Base-by-base conservation (phyloP, 2,113 vertebrate species). In the Scomber japonicus region DNA sequence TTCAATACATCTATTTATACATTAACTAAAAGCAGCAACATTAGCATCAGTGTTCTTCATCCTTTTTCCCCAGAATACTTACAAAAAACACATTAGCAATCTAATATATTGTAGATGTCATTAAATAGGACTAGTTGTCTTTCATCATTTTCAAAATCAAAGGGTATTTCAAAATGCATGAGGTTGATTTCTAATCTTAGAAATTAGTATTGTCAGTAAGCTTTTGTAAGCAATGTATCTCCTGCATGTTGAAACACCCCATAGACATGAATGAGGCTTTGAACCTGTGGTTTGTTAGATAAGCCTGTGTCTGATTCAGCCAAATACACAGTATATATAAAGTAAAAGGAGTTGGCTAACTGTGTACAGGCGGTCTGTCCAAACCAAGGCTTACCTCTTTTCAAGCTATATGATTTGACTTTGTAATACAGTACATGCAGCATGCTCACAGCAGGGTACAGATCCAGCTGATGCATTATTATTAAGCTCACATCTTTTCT, bases 241-340 rank as follows among this genome's bases (percentile, higher is more conserved):
- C 48, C 54, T 50, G 86, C 83, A 86, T 87, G 77, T 86, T 91
- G 89, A 90, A 91, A 91, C 75, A 71, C 81, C 78, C 65, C 24
- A 1, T 19, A 35, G 49, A 40, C 56, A 80, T 54, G 62, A 35
- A 75, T 27, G 51, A 90, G 83, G 77, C 40, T 19, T 54, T 57
- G 67, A 82, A 72, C 72, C 87, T 83, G 60, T 75, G 84, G 81
- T 87, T 90, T 84, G 80, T 80, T 31, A 48, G 56, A 73, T 75
- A 75, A 55, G 75, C 57, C 83, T 62, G 70, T 61, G 57, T 75
- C 50, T 9, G 62, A 62, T 63, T 76, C 27, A 82, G 71, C 65
- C 55, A 66, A 66, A 78, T 2, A 50, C 45, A 27, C 24, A 27
- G 24, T 3, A 27, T 61, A 61, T 50, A 56, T 45, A 53, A 24